A percentile compares a stretch with the other conserved stretches of the same genome.
These are phyloP conservation scores for Digitonthophagus gazella DNA, from an alignment of 2,888 invertebrate species.

Conservation along the genomic window DNA sequence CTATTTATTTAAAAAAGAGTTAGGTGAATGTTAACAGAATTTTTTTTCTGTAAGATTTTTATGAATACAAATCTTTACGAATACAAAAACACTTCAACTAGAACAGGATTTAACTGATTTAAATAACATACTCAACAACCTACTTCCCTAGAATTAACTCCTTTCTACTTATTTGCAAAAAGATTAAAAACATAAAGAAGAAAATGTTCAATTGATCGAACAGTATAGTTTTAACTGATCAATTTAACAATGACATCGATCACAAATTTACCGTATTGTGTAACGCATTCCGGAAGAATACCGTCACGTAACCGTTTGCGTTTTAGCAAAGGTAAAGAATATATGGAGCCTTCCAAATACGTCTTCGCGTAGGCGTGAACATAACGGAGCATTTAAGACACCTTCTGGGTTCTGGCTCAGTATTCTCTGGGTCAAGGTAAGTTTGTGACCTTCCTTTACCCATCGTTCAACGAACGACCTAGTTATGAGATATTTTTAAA, in stretches of 20 bases:
- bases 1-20: too few species aligned
- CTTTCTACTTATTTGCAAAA: too few species aligned
- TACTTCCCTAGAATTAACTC: not conserved
- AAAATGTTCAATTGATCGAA: not conserved
- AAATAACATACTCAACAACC: not conserved
- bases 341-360: not conserved
- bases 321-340: not conserved
- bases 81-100: not conserved
- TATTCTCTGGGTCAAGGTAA: conserved; percentile 8
- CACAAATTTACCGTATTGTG: not conserved
- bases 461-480: conserved; percentile 1
- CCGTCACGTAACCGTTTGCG: not conserved
- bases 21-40: too few species aligned
- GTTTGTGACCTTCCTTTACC: conserved; percentile 6
- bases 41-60: too few species aligned
- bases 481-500: not conserved
- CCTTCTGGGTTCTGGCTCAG: not conserved
- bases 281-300: not conserved
- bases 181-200: too few species aligned
- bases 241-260: not conserved
- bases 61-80: too few species aligned
- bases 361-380: not conserved
- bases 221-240: not conserved
- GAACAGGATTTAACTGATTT: not conserved
- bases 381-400: conserved; percentile 2